These are phyloP conservation scores for Anniella stebbinsi DNA, from an alignment of 2,797 vertebrate species.

Conservation along the genomic window DNA sequence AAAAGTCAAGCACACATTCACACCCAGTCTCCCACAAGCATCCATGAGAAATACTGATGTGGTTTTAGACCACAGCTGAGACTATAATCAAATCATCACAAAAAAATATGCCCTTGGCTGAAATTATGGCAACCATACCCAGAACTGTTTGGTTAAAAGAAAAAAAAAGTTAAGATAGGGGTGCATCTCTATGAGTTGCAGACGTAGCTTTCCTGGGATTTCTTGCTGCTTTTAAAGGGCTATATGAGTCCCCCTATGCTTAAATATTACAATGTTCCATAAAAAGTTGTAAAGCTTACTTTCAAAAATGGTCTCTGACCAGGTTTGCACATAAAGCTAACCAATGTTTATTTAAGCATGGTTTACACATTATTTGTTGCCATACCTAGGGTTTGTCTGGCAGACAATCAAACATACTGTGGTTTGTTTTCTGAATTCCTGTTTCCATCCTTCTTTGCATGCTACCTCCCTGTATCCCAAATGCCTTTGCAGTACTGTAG, in stretches of 20 bases:
- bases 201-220: not conserved
- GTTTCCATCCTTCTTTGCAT: too few relatives aligned
- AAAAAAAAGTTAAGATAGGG: not conserved
- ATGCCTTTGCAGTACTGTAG: too few relatives aligned
- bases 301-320: not conserved
- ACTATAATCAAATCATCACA: constrained; percentile 13
- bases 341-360: too few relatives aligned
- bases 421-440: too few relatives aligned
- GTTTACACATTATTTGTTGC: too few relatives aligned
- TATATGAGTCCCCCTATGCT: not conserved
- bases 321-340: too few relatives aligned
- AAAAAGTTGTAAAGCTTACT: not conserved
- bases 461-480: too few relatives aligned
- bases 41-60: not conserved
- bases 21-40: not conserved
- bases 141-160: not conserved
- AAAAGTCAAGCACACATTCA: not conserved
- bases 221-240: not conserved
- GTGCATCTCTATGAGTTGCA: not conserved
- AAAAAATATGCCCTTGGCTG: not conserved
- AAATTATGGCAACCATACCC: not conserved
- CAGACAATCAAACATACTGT: too few relatives aligned
- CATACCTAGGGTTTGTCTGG: too few relatives aligned
- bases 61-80: not conserved
- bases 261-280: not conserved